Conservation (phyloP, 2,888 invertebrate genomes). For the Alcis repandata region DNA sequence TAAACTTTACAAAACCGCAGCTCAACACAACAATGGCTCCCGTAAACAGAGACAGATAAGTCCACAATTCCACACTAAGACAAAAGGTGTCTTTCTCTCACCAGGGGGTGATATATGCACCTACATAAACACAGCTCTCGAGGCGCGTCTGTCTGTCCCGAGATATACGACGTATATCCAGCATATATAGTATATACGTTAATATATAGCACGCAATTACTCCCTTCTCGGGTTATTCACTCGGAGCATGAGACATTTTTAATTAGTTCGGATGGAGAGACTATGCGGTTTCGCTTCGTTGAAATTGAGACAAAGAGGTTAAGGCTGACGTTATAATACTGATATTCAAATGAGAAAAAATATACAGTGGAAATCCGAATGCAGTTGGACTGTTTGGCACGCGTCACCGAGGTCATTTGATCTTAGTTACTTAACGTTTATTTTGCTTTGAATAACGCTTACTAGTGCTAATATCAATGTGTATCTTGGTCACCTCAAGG, state of each 20-base stretch:
- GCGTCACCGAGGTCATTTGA: slow-evolving; percentile 11
- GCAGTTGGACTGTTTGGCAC: slow-evolving; percentile 7
- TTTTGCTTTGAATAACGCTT: neutral
- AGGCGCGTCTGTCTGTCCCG: slow-evolving; percentile 29
- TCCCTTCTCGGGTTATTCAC: slow-evolving; percentile 20
- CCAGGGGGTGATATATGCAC: slow-evolving; percentile 40
- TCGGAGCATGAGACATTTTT: slow-evolving; percentile 26
- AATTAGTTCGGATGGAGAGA: slow-evolving; percentile 25
- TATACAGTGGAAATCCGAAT: slow-evolving; percentile 1
- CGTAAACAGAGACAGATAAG: slow-evolving; percentile 36
- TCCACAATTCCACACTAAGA: slow-evolving; percentile 39
- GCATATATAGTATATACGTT: slow-evolving; percentile 5
- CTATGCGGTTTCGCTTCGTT: slow-evolving; percentile 8
- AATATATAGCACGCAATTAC: slow-evolving; percentile 33
- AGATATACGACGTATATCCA: slow-evolving; percentile 22
- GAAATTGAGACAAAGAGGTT: slow-evolving; percentile 15
- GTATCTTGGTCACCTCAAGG: too few species aligned
- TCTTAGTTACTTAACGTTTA: neutral
- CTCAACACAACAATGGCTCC: slow-evolving; percentile 1
- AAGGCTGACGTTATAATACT: slow-evolving; percentile 5
- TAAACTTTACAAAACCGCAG: neutral
- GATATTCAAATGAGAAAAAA: slow-evolving; percentile 2
- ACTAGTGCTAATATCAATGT: too few species aligned
- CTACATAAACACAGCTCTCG: slow-evolving; percentile 23
- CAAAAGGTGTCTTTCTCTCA: slow-evolving; percentile 38